Conservation (phyloP, 1,140 invertebrate species). For the Drosophila cardini region DNA sequence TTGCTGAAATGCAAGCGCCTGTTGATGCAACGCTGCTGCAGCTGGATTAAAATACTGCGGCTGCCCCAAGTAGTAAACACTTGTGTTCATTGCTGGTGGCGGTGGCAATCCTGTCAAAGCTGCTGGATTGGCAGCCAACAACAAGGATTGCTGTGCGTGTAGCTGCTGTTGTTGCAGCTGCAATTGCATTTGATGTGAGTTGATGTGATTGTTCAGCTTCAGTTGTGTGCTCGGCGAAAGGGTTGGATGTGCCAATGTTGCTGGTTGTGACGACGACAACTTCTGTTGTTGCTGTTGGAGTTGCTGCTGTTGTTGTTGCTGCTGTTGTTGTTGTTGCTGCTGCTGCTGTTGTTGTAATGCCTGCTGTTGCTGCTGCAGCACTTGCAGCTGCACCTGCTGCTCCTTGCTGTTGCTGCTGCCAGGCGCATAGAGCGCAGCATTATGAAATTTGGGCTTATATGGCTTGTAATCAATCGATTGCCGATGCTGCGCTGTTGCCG, state of each 20-base stretch:
- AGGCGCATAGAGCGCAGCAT: conserved; percentile 86
- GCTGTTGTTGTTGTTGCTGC: conserved; percentile 34
- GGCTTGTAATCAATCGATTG: conserved; percentile 78
- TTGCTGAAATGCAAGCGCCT: conserved; percentile 63
- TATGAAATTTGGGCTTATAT: conserved; percentile 93
- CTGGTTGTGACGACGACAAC: conserved; percentile 47
- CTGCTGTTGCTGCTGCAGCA: conserved; percentile 35
- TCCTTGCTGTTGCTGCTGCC: conserved; percentile 59
- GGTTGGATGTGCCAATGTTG: conserved; percentile 66
- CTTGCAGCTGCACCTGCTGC: conserved; percentile 57
- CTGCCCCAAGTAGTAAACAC: conserved; percentile 69
- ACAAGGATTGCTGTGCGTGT: conserved; percentile 61
- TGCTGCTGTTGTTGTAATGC: conserved; percentile 50
- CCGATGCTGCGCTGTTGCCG: conserved; percentile 66
- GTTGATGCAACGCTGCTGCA: conserved; percentile 69
- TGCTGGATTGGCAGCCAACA: conserved; percentile 57
- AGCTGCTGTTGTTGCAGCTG: conserved; percentile 65
- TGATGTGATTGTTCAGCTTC: conserved; percentile 81
- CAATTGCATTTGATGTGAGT: conserved; percentile 75
- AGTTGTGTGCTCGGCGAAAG: conserved; percentile 78
- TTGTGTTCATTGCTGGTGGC: conserved; percentile 58
- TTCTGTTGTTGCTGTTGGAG: conserved; percentile 55
- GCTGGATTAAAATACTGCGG: conserved; percentile 65
- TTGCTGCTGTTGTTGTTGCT: conserved; percentile 14
- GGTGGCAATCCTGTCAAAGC: conserved; percentile 46